Evolutionary conservation across 2,113 vertebrate genomes (phyloP).

Genomic region (Megaleporinus macrocephalus): DNA sequence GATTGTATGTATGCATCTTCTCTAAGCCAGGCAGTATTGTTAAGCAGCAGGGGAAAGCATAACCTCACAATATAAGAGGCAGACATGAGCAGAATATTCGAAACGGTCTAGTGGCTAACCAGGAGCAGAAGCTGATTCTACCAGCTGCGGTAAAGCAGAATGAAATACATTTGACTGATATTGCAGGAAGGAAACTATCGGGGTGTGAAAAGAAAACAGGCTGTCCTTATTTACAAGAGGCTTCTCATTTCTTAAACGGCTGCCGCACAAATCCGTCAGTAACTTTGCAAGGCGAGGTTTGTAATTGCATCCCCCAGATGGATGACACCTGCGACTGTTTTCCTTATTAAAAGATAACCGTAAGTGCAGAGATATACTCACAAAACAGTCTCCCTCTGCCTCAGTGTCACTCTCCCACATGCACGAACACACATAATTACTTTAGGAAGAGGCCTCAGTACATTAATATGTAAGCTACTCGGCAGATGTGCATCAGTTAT

Average conservation of each 20-base stretch:
- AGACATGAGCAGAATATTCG: neutral
- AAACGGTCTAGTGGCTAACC: neutral
- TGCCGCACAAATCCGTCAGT: slow-evolving; percentile 34
- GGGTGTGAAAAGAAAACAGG: slow-evolving; percentile 13
- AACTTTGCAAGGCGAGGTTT: slow-evolving; percentile 32
- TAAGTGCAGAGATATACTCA: slow-evolving; percentile 44
- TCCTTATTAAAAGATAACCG: slow-evolving; percentile 44
- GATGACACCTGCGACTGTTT: slow-evolving; percentile 27
- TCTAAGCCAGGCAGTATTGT: neutral
- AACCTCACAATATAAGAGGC: neutral
- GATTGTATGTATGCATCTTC: neutral
- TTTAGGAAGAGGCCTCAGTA: slow-evolving; percentile 10
- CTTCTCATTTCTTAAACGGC: slow-evolving; percentile 10
- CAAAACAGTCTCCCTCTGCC: slow-evolving; percentile 50
- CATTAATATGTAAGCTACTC: slow-evolving; percentile 64
- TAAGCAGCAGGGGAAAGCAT: neutral
- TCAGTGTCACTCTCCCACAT: slow-evolving; percentile 3
- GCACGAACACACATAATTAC: slow-evolving; percentile 18
- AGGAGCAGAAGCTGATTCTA: neutral
- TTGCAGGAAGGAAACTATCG: neutral
- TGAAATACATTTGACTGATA: neutral
- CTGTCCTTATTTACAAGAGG: slow-evolving; percentile 16
- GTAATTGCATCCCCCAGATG: slow-evolving; percentile 42
- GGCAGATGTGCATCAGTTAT: slow-evolving; percentile 61
- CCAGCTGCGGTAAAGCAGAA: neutral